Evolutionary conservation across 1,140 invertebrate genomes (phyloP), one percentile per base, ranked within the genome.

Genomic region (Cotesia typhae): DNA sequence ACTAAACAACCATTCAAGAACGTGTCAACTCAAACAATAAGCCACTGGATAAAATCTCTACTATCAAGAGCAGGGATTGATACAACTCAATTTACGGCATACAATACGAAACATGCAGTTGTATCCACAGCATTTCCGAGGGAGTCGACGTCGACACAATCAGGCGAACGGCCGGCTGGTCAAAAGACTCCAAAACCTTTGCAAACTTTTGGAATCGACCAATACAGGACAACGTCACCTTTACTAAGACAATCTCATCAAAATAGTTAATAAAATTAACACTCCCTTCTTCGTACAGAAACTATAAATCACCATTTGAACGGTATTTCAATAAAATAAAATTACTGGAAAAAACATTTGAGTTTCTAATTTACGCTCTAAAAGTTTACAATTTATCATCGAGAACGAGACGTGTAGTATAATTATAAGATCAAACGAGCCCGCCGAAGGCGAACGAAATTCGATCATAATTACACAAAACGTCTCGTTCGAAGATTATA

Each of bases 61-160:
- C n/a, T 68, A n/a, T 28, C 4, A 68, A 59, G 57, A 35, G 51
- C 52, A 55, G 52, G 67, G 1, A 55, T 68, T 59, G 67, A 55
- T 10, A 55, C 52, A 35, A 14, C 9, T 10, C n/a, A 28, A 12
- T 55, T 57, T 57, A 38, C 14, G 7, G 52, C 67, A 1, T 59
- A 68, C 20, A 68, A 52, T 28, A 14, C 12, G 1, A 55, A 47
- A 12, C 67, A 68, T 55, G 67, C 67, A 28, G 28, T 53, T 9
- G 35, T 59, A 1, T 55, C 67, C 20, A 35, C 51, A 35, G 67
- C 67, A 20, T n/a, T 4, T 10, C 12, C 20, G 4, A 36, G 1
- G 67, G 52, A 7, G 67, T 68, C n/a, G 52, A 68, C 4, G 35
- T 68, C 2, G 35, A 37, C 9, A 59, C 41, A 7, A 68, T 68